Percentiles rank a stretch among this genome's conserved stretches.
These are phyloP conservation scores for Pyrgus malvae DNA, from an alignment of 2,888 invertebrate genomes.

Conservation along the genomic window DNA sequence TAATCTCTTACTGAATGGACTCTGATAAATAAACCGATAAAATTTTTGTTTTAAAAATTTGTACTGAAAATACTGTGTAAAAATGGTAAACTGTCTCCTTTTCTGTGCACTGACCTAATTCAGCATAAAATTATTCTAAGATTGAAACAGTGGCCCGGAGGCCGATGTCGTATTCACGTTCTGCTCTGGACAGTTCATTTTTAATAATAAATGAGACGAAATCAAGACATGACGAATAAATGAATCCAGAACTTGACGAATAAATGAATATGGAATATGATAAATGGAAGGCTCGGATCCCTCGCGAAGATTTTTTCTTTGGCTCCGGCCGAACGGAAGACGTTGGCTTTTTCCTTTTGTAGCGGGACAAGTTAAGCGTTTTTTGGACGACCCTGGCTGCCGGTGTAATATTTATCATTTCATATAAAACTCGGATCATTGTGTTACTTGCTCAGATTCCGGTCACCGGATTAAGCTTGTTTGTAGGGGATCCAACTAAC, in stretches of 20 bases:
- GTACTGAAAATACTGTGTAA: too few relatives aligned
- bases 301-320: slow-evolving; percentile 81
- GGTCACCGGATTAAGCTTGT: slow-evolving; percentile 42
- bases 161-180: slow-evolving; percentile 66
- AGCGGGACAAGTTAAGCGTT: slow-evolving; percentile 80
- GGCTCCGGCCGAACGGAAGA: slow-evolving; percentile 80
- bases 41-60: too few relatives aligned
- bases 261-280: slow-evolving; percentile 83
- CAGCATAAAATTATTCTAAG: slow-evolving; percentile 76
- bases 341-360: slow-evolving; percentile 81
- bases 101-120: slow-evolving; percentile 56
- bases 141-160: slow-evolving; percentile 77
- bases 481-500: slow-evolving; percentile 30
- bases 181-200: slow-evolving; percentile 82
- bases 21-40: too few relatives aligned
- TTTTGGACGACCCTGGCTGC: slow-evolving; percentile 71
- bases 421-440: slow-evolving; percentile 71
- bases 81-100: slow-evolving; percentile 4
- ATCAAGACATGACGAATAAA: slow-evolving; percentile 83
- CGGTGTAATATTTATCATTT: slow-evolving; percentile 79
- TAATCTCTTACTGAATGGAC: too few relatives aligned
- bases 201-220: slow-evolving; percentile 83
- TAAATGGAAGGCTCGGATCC: slow-evolving; percentile 79
- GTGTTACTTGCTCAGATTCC: slow-evolving; percentile 57
- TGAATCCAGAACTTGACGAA: slow-evolving; percentile 83